Percentiles rank a stretch among this genome's conserved stretches.
These are phyloP conservation scores for Leucophenga maculata DNA, from an alignment of 2,888 invertebrate genomes.

Conservation along the genomic window DNA sequence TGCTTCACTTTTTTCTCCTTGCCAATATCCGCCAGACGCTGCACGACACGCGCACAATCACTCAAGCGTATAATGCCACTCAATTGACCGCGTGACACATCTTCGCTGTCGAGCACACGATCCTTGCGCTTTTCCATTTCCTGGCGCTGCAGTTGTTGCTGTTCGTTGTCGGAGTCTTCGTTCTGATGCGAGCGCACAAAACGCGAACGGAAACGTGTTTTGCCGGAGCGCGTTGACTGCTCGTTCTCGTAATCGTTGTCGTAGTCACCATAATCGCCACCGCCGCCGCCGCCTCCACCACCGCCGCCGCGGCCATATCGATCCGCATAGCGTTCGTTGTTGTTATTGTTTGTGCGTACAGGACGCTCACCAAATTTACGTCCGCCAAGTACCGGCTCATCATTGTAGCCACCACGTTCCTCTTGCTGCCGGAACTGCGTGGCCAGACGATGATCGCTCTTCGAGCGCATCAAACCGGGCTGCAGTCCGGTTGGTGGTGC, in stretches of 20 bases:
- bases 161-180: conserved; percentile 85
- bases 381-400: conserved; percentile 81
- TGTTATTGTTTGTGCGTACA: conserved; percentile 61
- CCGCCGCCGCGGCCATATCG: conserved; percentile 72
- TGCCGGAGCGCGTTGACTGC: conserved; percentile 74
- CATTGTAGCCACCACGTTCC: conserved; percentile 81
- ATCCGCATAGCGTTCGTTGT: conserved; percentile 72
- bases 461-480: conserved; percentile 90
- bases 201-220: conserved; percentile 81
- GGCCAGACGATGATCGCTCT: conserved; percentile 93
- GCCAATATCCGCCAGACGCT: conserved; percentile 87
- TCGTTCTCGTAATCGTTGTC: conserved; percentile 82
- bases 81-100: conserved; percentile 87
- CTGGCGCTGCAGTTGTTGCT: conserved; percentile 76
- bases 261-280: conserved; percentile 71
- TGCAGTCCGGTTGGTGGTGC: conserved; percentile 78
- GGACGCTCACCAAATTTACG: conserved; percentile 85
- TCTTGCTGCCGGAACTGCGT: conserved; percentile 91
- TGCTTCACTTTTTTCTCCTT: conserved; percentile 85
- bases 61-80: conserved; percentile 90
- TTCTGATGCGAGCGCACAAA: conserved; percentile 81
- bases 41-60: conserved; percentile 91
- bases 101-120: conserved; percentile 88
- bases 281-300: conserved; percentile 68
- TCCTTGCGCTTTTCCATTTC: conserved; percentile 77